phyloP scores from a whole-genome alignment of 2,888 invertebrate genomes.

The Anagyrus pseudococci region DNA sequence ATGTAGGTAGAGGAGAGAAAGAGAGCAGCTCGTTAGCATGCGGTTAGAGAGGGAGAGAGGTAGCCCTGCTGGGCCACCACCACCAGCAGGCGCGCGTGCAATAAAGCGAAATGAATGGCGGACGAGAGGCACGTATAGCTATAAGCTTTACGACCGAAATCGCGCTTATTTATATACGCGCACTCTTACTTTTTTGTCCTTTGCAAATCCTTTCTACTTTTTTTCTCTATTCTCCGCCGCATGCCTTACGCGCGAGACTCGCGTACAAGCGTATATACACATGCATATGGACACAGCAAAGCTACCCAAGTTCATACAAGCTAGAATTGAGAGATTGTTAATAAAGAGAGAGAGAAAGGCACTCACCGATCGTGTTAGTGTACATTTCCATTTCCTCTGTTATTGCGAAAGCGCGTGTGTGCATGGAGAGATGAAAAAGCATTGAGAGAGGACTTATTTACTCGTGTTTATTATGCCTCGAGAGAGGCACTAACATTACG shows the following conservation, averaged over 20 bases:
- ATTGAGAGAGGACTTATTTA: conserved; percentile 37
- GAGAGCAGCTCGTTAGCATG: conserved; percentile 27
- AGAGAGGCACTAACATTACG: too few relatives aligned
- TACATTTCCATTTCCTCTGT: conserved; percentile 58
- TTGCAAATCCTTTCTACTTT: too few relatives aligned
- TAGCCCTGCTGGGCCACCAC: too few relatives aligned
- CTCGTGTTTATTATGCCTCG: too few relatives aligned
- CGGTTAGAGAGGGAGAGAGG: conserved; percentile 1
- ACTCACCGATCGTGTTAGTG: conserved; percentile 59
- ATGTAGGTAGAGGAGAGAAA: neutral
- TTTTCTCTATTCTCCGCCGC: neutral
- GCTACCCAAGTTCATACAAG: neutral
- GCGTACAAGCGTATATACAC: neutral
- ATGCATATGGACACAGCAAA: neutral
- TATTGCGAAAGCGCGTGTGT: conserved; percentile 49
- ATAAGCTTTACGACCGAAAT: neutral
- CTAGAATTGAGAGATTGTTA: conserved; percentile 22
- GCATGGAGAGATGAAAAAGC: conserved; percentile 36
- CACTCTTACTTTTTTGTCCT: too few relatives aligned
- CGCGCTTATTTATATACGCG: too few relatives aligned
- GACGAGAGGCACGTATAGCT: neutral
- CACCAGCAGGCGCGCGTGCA: conserved; percentile 2
- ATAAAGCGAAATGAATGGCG: conserved; percentile 20
- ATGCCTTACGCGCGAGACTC: neutral
- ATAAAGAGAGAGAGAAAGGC: conserved; percentile 30